Evolutionary conservation across 2,113 vertebrate species (phyloP).

Genomic region (Menura novaehollandiae): DNA sequence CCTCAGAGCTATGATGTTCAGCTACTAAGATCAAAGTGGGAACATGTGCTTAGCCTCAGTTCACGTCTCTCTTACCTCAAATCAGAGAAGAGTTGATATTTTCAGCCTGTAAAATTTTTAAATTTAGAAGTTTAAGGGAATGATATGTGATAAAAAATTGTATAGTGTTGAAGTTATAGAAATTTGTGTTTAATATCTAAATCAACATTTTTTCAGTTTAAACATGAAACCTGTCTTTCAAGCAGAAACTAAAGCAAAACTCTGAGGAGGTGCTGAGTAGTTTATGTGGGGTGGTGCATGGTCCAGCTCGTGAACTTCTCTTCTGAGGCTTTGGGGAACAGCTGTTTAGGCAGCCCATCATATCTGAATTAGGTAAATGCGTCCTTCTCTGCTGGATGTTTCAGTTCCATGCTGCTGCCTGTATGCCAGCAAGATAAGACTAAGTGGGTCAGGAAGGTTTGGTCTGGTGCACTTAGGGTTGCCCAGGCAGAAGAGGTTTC

Average conservation of each 20-base stretch:
- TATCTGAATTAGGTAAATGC: not conserved
- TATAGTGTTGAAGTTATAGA: rapidly evolving
- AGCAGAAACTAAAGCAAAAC: not conserved
- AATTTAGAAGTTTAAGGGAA: not conserved
- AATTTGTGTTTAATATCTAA: not conserved
- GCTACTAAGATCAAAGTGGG: not conserved
- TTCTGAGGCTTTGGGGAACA: not conserved
- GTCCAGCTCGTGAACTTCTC: not conserved
- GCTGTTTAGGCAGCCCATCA: not conserved
- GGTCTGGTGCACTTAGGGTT: not conserved
- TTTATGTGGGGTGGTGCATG: not conserved
- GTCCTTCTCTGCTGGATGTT: not conserved
- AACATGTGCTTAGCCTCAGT: not conserved
- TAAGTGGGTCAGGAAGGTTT: not conserved
- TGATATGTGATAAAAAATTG: not conserved
- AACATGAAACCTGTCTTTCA: not conserved
- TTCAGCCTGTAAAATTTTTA: not conserved
- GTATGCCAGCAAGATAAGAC: not conserved
- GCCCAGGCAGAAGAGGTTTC: not conserved
- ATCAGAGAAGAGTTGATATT: not conserved
- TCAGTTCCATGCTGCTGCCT: not conserved
- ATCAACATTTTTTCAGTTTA: not conserved
- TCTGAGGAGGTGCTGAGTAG: not conserved
- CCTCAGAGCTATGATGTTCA: not conserved
- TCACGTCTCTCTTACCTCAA: not conserved